These are phyloP conservation scores for Temnothorax ravouxi DNA, from an alignment of 2,888 invertebrate genomes.

Conservation along the genomic window DNA sequence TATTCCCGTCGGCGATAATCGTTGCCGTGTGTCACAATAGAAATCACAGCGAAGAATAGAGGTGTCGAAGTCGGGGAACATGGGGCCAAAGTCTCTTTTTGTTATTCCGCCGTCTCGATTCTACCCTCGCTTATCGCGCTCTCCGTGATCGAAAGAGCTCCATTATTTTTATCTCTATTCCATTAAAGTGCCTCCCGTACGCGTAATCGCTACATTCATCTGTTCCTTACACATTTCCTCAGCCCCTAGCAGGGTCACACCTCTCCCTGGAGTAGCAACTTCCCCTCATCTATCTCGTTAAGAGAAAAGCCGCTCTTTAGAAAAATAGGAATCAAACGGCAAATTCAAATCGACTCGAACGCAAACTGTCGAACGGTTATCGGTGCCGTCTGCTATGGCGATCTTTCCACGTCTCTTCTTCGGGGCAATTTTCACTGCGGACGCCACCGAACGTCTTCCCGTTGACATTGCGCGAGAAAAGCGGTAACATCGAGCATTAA, in stretches of 20 bases:
- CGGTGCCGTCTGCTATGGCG: conserved; percentile 1
- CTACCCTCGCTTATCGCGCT: conserved; percentile 61
- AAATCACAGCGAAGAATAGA: conserved; percentile 25
- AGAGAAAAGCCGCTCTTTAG: not conserved
- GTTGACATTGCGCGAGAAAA: conserved; percentile 38
- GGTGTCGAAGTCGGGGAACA: not conserved
- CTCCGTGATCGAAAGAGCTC: conserved; percentile 66
- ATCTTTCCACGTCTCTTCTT: not conserved
- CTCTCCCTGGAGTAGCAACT: not conserved
- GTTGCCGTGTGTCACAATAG: conserved; percentile 42
- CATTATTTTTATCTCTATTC: conserved; percentile 77
- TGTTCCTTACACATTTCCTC: conserved; percentile 34
- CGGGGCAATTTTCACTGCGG: conserved; percentile 18
- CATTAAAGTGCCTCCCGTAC: conserved; percentile 69
- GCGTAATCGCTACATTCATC: conserved; percentile 66
- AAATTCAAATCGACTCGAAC: conserved; percentile 58
- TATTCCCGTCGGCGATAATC: conserved; percentile 3
- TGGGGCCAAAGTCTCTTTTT: conserved; percentile 57
- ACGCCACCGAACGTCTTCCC: not conserved
- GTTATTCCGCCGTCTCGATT: conserved; percentile 64
- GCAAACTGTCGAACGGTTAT: conserved; percentile 23
- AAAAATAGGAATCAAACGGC: conserved; percentile 10
- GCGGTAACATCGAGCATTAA: conserved; percentile 55
- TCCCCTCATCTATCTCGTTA: not conserved
- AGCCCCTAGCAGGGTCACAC: not conserved